Evolutionary conservation across 2,888 invertebrate genomes (phyloP), one percentile per base, ranked within the genome.

Genomic region (Drosophila anomalata): DNA sequence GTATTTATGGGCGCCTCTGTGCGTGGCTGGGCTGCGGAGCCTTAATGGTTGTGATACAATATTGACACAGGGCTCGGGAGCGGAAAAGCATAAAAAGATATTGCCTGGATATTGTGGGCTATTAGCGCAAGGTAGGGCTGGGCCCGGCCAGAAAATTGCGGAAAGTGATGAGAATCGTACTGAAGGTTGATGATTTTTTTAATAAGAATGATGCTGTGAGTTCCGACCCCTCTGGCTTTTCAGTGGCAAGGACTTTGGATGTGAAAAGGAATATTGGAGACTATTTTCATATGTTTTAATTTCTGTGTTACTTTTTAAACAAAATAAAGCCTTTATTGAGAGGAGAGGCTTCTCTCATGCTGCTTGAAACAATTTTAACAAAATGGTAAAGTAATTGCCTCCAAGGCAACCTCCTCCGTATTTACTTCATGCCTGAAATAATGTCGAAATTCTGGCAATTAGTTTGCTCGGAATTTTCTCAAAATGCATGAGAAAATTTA

Each of bases 11-110:
- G 29, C 8, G 29, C 29, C 29, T 9, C 12, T 20, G 36, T 11
- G 48, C 22, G n/a, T 20, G 26, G 8, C 17, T 52, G 52, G 52
- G 53, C 11, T 33, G 17, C 17, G 17, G 14, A 67, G 17, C 65
- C 68, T 53, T 67, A 65, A 65, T 65, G 46, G 68, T 29, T 17
- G 39, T 26, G 68, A 26, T 53, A 67, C 53, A 67, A 65, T 65
- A 67, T 67, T 65, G 65, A 67, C 65, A 65, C 65, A 54, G 46
- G 20, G 53, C 39, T 8, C 29, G 17, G 14, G 42, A 29, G 22
- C 2, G 6, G 36, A 36, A 36, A 36, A 36, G n/a, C 9, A 36
- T 36, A 36, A 36, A 48, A 62, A 46, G 51, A 67, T 48, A 65
- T 53, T 47, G 54, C 46, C 68, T 53, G 54, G 67, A 67, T 36